Conservation (phyloP, 1,140 invertebrate species). For the Caenorhabditis remanei region DNA sequence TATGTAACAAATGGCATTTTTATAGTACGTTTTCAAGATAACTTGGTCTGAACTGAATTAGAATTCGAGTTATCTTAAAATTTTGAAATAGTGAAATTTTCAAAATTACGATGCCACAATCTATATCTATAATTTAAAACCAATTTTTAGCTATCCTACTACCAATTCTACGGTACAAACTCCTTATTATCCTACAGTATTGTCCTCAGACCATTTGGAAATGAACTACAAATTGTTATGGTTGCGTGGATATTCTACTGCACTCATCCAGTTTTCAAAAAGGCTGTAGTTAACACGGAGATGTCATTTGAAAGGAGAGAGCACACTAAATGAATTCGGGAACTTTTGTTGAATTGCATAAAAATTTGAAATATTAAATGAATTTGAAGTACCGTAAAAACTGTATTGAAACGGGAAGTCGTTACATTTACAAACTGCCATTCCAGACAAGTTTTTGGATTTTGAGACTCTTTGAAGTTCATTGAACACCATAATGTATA, state of each 20-base stretch:
- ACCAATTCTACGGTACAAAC: background rate
- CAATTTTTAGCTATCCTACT: conserved; percentile 23
- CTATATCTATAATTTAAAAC: too few relatives aligned
- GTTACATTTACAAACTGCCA: too few relatives aligned
- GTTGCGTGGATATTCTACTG: conserved; percentile 3
- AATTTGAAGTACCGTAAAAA: too few relatives aligned
- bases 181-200: background rate
- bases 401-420: too few relatives aligned
- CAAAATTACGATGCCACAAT: too few relatives aligned
- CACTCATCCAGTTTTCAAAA: conserved; percentile 32
- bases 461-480: too few relatives aligned
- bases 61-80: too few relatives aligned
- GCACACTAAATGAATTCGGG: background rate
- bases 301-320: background rate
- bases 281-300: background rate
- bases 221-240: conserved; percentile 30
- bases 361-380: background rate
- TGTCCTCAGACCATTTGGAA: background rate
- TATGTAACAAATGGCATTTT: conserved; percentile 11
- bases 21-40: too few relatives aligned
- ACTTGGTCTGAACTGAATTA: too few relatives aligned
- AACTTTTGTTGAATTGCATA: background rate
- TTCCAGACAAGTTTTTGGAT: too few relatives aligned
- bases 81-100: too few relatives aligned
- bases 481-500: too few relatives aligned